These are phyloP conservation scores for Drosophila sechellia DNA, from an alignment of 1,140 invertebrate genomes.

Conservation along the genomic window DNA sequence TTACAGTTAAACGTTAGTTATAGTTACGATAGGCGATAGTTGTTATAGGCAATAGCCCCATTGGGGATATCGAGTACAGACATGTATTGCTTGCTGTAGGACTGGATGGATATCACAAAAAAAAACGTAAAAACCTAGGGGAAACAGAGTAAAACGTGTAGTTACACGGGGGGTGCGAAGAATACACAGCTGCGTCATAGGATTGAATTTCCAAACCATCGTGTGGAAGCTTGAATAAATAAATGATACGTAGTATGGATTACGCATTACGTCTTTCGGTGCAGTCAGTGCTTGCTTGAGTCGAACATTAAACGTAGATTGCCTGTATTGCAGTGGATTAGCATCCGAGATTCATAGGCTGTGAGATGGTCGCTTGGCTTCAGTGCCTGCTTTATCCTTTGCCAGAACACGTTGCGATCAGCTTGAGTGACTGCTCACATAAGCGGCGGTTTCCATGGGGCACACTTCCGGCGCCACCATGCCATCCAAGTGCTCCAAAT, in stretches of 20 bases:
- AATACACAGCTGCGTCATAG: constrained; percentile 28
- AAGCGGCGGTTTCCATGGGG: constrained; percentile 71
- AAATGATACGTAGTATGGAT: constrained; percentile 30
- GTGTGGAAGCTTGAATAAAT: constrained; percentile 41
- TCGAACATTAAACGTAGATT: constrained; percentile 26
- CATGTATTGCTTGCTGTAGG: constrained; percentile 42
- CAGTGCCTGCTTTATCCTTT: neutral
- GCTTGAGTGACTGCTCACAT: constrained; percentile 59
- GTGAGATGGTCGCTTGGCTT: neutral
- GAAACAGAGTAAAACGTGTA: constrained; percentile 39
- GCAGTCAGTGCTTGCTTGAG: constrained; percentile 40
- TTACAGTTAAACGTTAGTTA: constrained; percentile 36
- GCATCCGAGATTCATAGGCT: constrained; percentile 46
- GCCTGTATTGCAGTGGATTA: constrained; percentile 29
- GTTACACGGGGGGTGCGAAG: constrained; percentile 2
- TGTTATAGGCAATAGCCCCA: constrained; percentile 15
- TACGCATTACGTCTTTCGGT: constrained; percentile 28
- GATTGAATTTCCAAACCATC: constrained; percentile 12
- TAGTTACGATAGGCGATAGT: constrained; percentile 34
- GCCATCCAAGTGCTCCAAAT: constrained; percentile 41
- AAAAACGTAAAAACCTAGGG: constrained; percentile 40
- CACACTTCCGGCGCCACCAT: constrained; percentile 55
- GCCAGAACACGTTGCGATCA: constrained; percentile 34
- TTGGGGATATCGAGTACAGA: constrained; percentile 29
- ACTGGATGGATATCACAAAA: constrained; percentile 61